Base-by-base conservation (phyloP, 2,113 vertebrate species). In the Charina bottae region DNA sequence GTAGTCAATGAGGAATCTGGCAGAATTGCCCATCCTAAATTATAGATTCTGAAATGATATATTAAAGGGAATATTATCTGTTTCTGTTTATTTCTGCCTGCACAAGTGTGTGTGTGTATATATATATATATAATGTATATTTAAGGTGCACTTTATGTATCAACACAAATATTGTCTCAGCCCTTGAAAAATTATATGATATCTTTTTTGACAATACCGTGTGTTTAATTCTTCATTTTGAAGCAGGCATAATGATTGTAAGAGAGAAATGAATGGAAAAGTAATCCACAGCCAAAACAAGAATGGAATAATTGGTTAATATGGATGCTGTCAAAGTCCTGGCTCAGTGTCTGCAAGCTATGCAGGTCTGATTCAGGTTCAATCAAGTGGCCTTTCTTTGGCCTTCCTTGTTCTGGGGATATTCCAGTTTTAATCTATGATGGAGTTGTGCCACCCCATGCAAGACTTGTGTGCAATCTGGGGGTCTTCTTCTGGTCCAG, bases 231-330 rank as follows among this genome's bases (percentile, higher is more conserved):
- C 68, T 83, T 58, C 17, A 0, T 90, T 94, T 90, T 60, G 26
- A 72, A 90, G 78, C 85, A 90, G 87, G 87, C 90, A 92, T 90
- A 93, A 95, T 93, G 21, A 24, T 62, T 24, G 23, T 62, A 62
- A 62, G 21, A 62, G 59, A 62, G 24, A 24, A 62, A 62, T 62
- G 42, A 24, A 24, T 62, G 59, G 59, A 62, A 24, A 24, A 62
- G 24, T 62, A 62, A 62, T 62, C 24, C 21, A 23, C 59, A 62
- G 59, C 21, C 21, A 6, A 24, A 24, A 24, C 4, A 19, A 62
- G 59, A 62, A 62, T 24, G 4, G 8, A 62, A 4, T 62, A 15
- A 62, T 24, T 6, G 23, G 59, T 62, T 49, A 49, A 49, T 7
- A 49, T 49, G 49, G 49, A 49, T 49, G 6, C 49, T 49, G 6